phyloP scores from a whole-genome alignment of 2,888 invertebrate species.

The Phorcus lineatus region DNA sequence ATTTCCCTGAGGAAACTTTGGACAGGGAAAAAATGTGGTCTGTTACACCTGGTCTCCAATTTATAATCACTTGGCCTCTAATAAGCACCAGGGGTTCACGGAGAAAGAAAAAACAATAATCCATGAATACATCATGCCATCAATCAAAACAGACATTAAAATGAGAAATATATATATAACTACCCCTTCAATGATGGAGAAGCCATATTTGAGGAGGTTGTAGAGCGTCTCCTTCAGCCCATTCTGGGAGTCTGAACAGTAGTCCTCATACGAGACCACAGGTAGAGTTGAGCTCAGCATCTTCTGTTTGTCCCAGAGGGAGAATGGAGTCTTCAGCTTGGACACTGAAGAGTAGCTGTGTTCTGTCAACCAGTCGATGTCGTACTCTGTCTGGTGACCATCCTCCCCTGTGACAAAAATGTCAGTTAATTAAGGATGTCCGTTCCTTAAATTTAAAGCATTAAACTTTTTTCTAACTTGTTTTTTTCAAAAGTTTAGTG shows the following conservation, averaged over 20 bases:
- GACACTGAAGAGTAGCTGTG: conserved; percentile 33
- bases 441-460: too few species aligned
- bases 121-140: too few species aligned
- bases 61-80: too few species aligned
- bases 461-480: too few species aligned
- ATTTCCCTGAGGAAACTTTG: too few species aligned
- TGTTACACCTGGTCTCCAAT: too few species aligned
- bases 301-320: conserved; percentile 46
- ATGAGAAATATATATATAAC: neutral
- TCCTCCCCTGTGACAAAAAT: conserved; percentile 50
- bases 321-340: neutral
- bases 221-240: conserved; percentile 47
- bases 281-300: conserved; percentile 35
- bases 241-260: conserved; percentile 45
- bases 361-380: conserved; percentile 50
- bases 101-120: too few species aligned
- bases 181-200: conserved; percentile 50
- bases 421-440: too few species aligned
- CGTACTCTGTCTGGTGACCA: conserved; percentile 55
- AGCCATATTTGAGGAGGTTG: conserved; percentile 55
- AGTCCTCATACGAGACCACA: conserved; percentile 37
- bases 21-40: too few species aligned
- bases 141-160: too few species aligned
- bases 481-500: too few species aligned
- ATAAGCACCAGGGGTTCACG: too few species aligned